These are phyloP conservation scores for Enhydra lutris DNA, from an alignment of 2,113 vertebrate genomes.

Conservation along the genomic window DNA sequence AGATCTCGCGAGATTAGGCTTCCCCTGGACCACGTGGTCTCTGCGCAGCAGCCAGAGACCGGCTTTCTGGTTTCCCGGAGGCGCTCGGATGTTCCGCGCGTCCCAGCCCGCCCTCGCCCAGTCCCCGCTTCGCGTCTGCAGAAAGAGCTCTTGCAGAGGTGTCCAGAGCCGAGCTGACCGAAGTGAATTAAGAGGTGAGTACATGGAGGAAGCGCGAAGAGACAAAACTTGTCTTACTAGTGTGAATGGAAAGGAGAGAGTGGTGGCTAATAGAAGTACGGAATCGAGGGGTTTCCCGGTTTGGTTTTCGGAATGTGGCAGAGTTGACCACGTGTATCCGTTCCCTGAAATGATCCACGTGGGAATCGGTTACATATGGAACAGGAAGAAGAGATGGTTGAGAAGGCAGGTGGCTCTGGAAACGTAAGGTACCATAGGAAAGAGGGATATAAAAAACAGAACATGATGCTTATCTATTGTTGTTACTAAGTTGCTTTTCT, in stretches of 20 bases:
- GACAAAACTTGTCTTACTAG: too few relatives aligned
- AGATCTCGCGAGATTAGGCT: neutral
- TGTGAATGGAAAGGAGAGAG: neutral
- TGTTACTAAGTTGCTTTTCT: neutral
- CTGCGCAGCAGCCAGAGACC: fast-evolving
- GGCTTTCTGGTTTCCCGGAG: fast-evolving
- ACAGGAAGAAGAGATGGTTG: neutral
- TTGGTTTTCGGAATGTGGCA: neutral
- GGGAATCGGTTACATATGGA: neutral
- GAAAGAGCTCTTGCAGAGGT: neutral
- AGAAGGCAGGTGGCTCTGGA: neutral
- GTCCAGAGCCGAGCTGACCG: neutral
- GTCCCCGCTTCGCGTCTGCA: fast-evolving
- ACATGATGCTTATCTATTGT: neutral
- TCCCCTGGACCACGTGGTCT: neutral
- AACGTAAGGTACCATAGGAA: too few relatives aligned
- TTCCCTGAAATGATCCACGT: neutral
- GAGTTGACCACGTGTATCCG: neutral
- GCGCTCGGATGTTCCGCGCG: fast-evolving
- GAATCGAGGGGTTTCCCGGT: neutral
- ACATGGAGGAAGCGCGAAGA: neutral
- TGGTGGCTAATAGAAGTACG: neutral
- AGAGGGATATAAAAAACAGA: neutral
- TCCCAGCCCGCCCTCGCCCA: neutral
- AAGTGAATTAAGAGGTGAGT: neutral